These are phyloP conservation scores for Dendronephthya gigantea DNA, from an alignment of 64 coral and sea anemone species.

Conservation along the genomic window DNA sequence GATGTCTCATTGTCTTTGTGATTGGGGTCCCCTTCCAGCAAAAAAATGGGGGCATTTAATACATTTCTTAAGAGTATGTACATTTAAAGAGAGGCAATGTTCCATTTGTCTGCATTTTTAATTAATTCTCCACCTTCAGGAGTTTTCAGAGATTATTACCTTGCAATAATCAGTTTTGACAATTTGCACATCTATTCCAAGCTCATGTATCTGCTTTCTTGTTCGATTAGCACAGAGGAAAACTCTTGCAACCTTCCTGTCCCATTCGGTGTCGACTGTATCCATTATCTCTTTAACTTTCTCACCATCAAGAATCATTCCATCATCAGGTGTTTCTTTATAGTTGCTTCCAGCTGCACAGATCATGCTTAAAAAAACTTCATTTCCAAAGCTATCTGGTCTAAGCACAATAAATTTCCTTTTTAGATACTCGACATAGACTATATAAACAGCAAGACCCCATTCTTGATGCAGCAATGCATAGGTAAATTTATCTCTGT, in stretches of 20 bases:
- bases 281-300: not conserved
- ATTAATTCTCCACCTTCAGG: no score
- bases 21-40: no score
- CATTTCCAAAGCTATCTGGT: slow-evolving; percentile 20
- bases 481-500: slow-evolving; percentile 6
- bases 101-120: no score
- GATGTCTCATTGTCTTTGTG: no score
- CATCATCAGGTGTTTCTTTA: not conserved
- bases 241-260: slow-evolving; percentile 31
- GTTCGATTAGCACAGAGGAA: slow-evolving; percentile 2
- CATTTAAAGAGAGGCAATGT: no score
- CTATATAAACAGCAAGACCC: not conserved
- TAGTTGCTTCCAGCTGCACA: not conserved
- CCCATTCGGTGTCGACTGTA: slow-evolving; percentile 35
- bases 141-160: not conserved
- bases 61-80: no score
- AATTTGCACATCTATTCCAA: slow-evolving; percentile 18
- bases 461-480: slow-evolving; percentile 7
- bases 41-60: no score
- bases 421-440: not conserved
- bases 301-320: not conserved
- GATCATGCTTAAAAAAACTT: slow-evolving; percentile 28
- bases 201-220: not conserved
- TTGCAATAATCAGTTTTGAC: not conserved
- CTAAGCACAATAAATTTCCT: slow-evolving; percentile 5